Base-by-base conservation (phyloP, 1,140 invertebrate species). In the Atta colombica region DNA sequence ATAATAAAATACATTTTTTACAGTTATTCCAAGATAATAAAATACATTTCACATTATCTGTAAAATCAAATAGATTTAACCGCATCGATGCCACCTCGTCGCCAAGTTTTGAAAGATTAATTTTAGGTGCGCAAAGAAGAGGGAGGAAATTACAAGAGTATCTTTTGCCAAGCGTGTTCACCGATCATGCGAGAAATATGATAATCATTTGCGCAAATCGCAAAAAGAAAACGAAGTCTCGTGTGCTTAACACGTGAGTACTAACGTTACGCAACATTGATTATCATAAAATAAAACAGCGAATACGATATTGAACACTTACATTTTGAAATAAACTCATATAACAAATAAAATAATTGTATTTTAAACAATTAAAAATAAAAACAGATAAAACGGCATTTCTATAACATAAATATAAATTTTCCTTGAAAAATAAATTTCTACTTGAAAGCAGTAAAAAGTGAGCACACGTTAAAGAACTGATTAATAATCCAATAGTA, bases 201-300 rank as follows among this genome's bases (percentile, higher is more conserved):
- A 61, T 39, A n/a, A 12, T 1, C 55, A 12, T 74, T 74, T 63
- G 16, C 16, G 8, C 16, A 84, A 84, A 74, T 25, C 12, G 18
- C 14, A 45, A 63, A 75, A 49, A 61, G 49, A 84, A 75, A 74
- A 61, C 25, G 45, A 84, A 58, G 39, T 16, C 80, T 14, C 18
- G 10, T 75, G 39, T 49, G 18, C 10, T 80, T 49, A 31, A 58
- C n/a, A 18, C 16, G 4, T 31, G 16, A 7, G n/a, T 21, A 7
- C 1, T 58, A 18, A 21, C 14, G 6, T 60, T 35, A 14, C 21
- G 51, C 8, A 55, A 55, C 10, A 18, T 6, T 10, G 12, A 8
- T 53, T 55, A 18, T 31, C 14, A 14, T 1, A 61, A 49, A 45
- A 21, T 39, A 61, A 61, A 39, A 28, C 18, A 18, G 16, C 21